Base-by-base conservation (phyloP, 2,797 vertebrate species). In the Rhadinocentrus ornatus region DNA sequence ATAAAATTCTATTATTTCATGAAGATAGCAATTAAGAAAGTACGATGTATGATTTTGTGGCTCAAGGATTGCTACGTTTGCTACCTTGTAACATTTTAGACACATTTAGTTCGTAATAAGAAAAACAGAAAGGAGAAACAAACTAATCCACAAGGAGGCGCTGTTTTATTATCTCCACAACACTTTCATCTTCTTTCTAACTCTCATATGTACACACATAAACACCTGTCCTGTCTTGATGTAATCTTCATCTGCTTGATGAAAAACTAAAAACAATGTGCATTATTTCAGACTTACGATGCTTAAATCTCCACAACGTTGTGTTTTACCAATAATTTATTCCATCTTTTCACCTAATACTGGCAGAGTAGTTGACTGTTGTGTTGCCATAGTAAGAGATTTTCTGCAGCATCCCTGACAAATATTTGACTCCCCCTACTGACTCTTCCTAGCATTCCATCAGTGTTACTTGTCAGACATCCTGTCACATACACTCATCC, bases 341-440 rank as follows among this genome's bases (percentile, higher is more conserved):
- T 62, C 74, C 52, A 59, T 85, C 73, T 94, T 83, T 86, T 96
- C 84, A 90, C 93, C 93, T 91, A 91, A 89, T 90, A 90, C 91
- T 94, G 91, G 95, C 60, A 39, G 77, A 89, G 79, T 90, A 85
- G 79, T 81, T 86, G 73, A 85, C 62, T 78, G 73, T 84, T 77
- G 84, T 75, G 83, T 90, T 88, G 77, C 82, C 78, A 89, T 87
- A 85, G 85, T 87, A 75, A 88, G 69, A 84, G 77, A 81, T 59
- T 61, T 32, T 80, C 62, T 59, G 71, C 81, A 75, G 81, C 72
- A 73, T 27, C 74, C 69, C 53, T 57, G 12, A 75, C 13, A 58
- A 62, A 70, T 69, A 82, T 69, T 67, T 71, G 73, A 75, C 66
- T 64, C 52, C 65, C 77, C 65, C 58, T 20, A 11, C n/a, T n/a